A percentile compares a stretch with the other conserved stretches of the same genome.
Evolutionary conservation across 1,140 invertebrate genomes (phyloP).

Genomic region (Procambarus clarkii): DNA sequence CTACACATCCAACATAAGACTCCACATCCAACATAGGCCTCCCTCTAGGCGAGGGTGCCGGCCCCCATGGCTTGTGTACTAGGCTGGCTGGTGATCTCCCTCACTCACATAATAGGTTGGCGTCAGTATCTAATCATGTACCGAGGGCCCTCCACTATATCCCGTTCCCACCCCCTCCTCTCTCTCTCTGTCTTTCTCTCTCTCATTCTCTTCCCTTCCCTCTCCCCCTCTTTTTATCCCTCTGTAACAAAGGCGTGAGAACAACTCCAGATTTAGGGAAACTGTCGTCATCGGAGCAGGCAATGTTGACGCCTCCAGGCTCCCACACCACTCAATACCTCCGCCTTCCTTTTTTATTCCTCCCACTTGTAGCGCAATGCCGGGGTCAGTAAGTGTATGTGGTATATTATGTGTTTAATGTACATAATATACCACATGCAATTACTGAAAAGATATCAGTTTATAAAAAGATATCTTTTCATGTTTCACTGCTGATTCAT

Average conservation of each 20-base stretch:
- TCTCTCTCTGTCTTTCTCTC: background rate
- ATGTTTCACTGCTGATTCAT: too few relatives aligned
- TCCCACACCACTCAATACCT: background rate
- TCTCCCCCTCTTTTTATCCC: conserved; percentile 35
- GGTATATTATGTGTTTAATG: too few relatives aligned
- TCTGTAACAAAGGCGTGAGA: conserved; percentile 58
- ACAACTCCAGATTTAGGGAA: conserved; percentile 48
- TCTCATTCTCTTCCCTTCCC: background rate
- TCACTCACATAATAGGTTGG: conserved; percentile 19
- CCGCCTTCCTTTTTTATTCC: background rate
- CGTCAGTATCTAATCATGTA: conserved; percentile 34
- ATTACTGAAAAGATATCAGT: too few relatives aligned
- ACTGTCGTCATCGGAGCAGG: conserved; percentile 38
- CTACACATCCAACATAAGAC: too few relatives aligned
- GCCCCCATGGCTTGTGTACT: background rate
- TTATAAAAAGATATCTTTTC: too few relatives aligned
- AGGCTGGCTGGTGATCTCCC: background rate
- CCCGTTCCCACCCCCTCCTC: background rate
- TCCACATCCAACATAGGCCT: background rate
- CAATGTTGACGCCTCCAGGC: conserved; percentile 22
- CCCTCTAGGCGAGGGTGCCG: background rate
- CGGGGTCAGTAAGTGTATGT: background rate
- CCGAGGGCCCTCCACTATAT: conserved; percentile 19
- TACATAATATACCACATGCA: too few relatives aligned
- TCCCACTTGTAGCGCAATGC: background rate